Conservation (phyloP, 1,140 invertebrate genomes). For the Dendrolimus punctatus region DNA sequence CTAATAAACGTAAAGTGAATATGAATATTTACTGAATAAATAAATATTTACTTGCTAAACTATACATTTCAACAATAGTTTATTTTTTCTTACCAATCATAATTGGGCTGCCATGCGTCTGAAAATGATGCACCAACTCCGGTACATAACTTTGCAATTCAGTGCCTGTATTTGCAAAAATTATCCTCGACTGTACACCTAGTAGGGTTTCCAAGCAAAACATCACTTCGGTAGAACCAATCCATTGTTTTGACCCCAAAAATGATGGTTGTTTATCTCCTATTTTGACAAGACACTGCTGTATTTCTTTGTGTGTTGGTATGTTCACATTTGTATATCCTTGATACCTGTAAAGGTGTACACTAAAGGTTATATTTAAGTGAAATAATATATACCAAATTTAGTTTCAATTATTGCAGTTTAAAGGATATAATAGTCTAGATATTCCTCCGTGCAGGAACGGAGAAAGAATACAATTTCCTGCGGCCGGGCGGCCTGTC, state of each 20-base stretch:
- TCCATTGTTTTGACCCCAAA: constrained; percentile 95
- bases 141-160: constrained; percentile 87
- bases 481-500: too few relatives aligned
- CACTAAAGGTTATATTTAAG: background rate
- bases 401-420: too few relatives aligned
- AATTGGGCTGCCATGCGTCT: constrained; percentile 93
- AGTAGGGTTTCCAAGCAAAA: constrained; percentile 91
- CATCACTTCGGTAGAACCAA: constrained; percentile 97
- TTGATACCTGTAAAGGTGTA: constrained; percentile 77
- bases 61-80: too few relatives aligned
- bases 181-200: constrained; percentile 86
- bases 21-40: constrained; percentile 6
- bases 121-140: constrained; percentile 92
- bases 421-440: too few relatives aligned
- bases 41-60: background rate
- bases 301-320: constrained; percentile 92
- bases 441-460: too few relatives aligned
- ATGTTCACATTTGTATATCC: constrained; percentile 89
- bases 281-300: constrained; percentile 94
- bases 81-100: constrained; percentile 99
- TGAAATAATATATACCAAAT: too few relatives aligned
- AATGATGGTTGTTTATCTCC: constrained; percentile 94
- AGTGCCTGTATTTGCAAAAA: constrained; percentile 87
- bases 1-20: too few relatives aligned
- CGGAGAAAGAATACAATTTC: too few relatives aligned